Evolutionary conservation across 2,888 invertebrate species (phyloP).

Genomic region (Nymphalis c-album): DNA sequence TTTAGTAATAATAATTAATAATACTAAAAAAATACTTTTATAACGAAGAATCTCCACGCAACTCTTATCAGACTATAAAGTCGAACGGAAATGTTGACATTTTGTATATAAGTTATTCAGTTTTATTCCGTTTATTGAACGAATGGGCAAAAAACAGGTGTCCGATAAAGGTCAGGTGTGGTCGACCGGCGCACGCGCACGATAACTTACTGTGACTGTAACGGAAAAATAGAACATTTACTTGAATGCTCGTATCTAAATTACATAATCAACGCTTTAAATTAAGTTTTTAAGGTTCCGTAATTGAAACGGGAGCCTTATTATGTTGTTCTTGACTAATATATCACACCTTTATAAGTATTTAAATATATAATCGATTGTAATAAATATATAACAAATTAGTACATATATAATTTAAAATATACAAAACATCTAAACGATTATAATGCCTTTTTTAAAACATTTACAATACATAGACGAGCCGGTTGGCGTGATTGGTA

Average conservation of each 20-base stretch:
- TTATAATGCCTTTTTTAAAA: no score
- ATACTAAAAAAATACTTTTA: background rate
- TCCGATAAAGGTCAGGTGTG: constrained; percentile 65
- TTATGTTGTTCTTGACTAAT: constrained; percentile 9
- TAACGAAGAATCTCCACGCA: constrained; percentile 39
- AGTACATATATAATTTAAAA: no score
- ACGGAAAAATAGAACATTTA: constrained; percentile 13
- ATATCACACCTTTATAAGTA: background rate
- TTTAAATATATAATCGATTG: no score
- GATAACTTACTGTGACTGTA: constrained; percentile 10
- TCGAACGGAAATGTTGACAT: constrained; percentile 76
- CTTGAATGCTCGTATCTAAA: constrained; percentile 2
- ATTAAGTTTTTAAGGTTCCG: background rate
- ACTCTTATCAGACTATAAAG: constrained; percentile 32
- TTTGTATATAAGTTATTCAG: constrained; percentile 68
- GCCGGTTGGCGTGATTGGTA: no score
- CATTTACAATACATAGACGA: no score
- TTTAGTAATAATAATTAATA: background rate
- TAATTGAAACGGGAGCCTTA: background rate
- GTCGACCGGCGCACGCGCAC: constrained; percentile 50
- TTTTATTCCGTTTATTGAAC: constrained; percentile 63
- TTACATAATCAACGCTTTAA: constrained; percentile 17
- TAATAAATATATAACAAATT: no score
- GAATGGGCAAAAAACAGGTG: constrained; percentile 61
- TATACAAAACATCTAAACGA: no score